Evolutionary conservation across 2,888 invertebrate species (phyloP).

Genomic region (Drosophila testacea): DNA sequence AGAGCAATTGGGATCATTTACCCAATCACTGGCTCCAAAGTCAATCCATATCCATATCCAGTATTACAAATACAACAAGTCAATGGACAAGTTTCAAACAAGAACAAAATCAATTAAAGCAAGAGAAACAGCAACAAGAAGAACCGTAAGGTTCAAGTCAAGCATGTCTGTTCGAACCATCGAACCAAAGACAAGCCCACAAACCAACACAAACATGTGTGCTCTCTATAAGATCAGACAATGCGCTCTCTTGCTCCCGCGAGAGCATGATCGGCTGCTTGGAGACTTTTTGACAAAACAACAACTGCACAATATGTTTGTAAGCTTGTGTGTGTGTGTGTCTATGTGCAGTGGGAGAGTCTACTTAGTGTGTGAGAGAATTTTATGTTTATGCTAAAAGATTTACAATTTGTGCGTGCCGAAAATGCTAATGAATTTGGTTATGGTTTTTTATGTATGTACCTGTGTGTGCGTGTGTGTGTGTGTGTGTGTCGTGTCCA

Average conservation of each 20-base stretch:
- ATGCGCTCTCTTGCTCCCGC: constrained; percentile 2
- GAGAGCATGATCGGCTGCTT: constrained; percentile 30
- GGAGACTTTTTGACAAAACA: constrained; percentile 40
- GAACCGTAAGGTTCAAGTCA: constrained; percentile 6
- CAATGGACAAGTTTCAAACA: constrained; percentile 30
- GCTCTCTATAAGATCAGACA: constrained; percentile 16
- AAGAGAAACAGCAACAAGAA: background rate
- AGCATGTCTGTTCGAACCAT: constrained; percentile 26
- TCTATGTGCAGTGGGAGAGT: constrained; percentile 29
- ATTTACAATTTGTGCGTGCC: constrained; percentile 79
- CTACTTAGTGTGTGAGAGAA: constrained; percentile 41
- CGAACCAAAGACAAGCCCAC: constrained; percentile 2
- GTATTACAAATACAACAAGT: constrained; percentile 31
- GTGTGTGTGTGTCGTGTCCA: constrained; percentile 38
- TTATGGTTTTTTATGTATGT: constrained; percentile 55
- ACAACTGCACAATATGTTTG: constrained; percentile 9
- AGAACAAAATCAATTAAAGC: constrained; percentile 14
- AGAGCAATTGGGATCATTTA: background rate
- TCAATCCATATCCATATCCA: constrained; percentile 13
- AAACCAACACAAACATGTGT: constrained; percentile 3
- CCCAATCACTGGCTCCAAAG: background rate
- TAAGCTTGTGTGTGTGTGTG: constrained; percentile 1
- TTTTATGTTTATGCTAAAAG: constrained; percentile 76
- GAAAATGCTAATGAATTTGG: constrained; percentile 76
- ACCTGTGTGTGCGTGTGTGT: constrained; percentile 2